Conservation (phyloP, 2,888 invertebrate species). For the Sminthurides aquaticus region DNA sequence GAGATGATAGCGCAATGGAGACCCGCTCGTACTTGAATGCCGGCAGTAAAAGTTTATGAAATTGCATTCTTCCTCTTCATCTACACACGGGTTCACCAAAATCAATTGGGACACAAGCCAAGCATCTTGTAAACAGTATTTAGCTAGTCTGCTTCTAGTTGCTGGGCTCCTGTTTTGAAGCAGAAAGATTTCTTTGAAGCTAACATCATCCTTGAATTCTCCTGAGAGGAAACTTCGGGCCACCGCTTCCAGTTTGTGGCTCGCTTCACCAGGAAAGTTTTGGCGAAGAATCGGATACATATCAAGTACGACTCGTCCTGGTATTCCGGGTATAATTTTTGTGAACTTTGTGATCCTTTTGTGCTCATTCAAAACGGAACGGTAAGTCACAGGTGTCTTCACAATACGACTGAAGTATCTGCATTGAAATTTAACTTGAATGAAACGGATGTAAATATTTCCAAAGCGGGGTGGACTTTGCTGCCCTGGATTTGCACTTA, state of each 20-base stretch:
- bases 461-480: too few species aligned
- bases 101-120: slow-evolving; percentile 21
- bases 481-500: too few species aligned
- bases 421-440: slow-evolving; percentile 5
- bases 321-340: slow-evolving; percentile 19
- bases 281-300: slow-evolving; percentile 31
- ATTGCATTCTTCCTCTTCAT: slow-evolving; percentile 1
- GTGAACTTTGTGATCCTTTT: slow-evolving; percentile 26
- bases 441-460: too few species aligned
- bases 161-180: slow-evolving; percentile 27
- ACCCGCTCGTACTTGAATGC: slow-evolving; percentile 16
- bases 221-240: slow-evolving; percentile 26
- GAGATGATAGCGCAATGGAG: slow-evolving; percentile 18
- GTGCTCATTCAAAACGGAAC: slow-evolving; percentile 18
- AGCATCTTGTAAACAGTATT: slow-evolving; percentile 34
- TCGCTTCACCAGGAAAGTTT: slow-evolving; percentile 8
- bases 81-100: slow-evolving; percentile 8
- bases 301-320: slow-evolving; percentile 34
- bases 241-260: slow-evolving; percentile 24
- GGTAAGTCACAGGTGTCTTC: slow-evolving; percentile 16
- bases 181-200: slow-evolving; percentile 27
- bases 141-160: slow-evolving; percentile 26
- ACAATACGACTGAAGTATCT: slow-evolving; percentile 32
- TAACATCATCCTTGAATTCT: slow-evolving; percentile 32
- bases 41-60: slow-evolving; percentile 20